Base-by-base conservation (phyloP, 2,888 invertebrate genomes). In the Torymus texanus region DNA sequence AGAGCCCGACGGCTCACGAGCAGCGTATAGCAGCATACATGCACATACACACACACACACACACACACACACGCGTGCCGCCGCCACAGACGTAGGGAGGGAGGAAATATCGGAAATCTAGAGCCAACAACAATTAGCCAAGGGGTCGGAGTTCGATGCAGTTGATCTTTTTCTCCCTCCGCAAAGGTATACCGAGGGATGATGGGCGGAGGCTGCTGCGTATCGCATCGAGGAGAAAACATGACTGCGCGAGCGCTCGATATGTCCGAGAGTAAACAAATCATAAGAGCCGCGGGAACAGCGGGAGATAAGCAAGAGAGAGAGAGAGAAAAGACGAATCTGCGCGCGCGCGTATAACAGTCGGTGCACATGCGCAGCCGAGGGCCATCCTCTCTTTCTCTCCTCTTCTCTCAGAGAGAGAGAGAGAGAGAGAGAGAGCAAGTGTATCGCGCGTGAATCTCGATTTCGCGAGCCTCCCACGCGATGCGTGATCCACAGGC, bases 81-180 rank as follows among this genome's bases (percentile, higher is more conserved):
- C 56, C 8, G 29, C 13, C n/a, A 16, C 50, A 68, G n/a, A 51
- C 5, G 41, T 21, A n/a, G 29, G 16, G n/a, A 21, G 75, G 71
- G 80, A 16, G 55, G 51, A 10, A 29, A 72, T 89, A 90, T 89
- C 89, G 82, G n/a, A 62, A 85, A 89, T 89, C 90, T 89, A 89
- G 88, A 89, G 88, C 88, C 88, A 89, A 89, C 90, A 89, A 88
- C 87, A 90, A 89, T 89, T 89, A 90, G 89, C 88, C 85, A 83
- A 83, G 85, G 88, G 89, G 89, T 89, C 88, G 88, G 85, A 88
- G 89, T 89, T 89, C 89, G 88, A 85, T 62, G 21, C 41, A 61
- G 53, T 84, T 85, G 82, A 41, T 41, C 41, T 41, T 41, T 41
- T 41, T 41, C 41, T 41, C 8, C 41, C 84, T 83, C 83, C 85